phyloP scores from a whole-genome alignment of 2,888 invertebrate species.

The Limnephilus marmoratus region DNA sequence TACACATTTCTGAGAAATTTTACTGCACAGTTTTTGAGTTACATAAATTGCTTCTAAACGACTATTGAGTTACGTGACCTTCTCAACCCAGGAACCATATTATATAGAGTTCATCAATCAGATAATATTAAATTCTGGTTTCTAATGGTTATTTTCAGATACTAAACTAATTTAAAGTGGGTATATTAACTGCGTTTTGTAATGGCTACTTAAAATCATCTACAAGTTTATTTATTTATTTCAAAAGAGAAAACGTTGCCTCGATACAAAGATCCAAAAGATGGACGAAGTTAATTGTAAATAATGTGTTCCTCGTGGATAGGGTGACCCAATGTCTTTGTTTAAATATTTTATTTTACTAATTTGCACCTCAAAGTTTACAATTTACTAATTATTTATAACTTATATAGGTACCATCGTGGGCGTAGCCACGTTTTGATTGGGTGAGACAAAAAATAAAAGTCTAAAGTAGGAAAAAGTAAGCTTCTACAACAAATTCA shows the following conservation, averaged over 20 bases:
- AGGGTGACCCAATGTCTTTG: neutral
- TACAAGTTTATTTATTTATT: neutral
- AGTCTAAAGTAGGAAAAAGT: too few species aligned
- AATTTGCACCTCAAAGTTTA: too few species aligned
- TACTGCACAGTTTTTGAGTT: neutral
- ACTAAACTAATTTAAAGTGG: neutral
- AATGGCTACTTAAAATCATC: neutral
- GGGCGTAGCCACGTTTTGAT: too few species aligned
- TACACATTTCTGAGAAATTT: neutral
- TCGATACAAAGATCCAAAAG: neutral
- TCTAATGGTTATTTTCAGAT: neutral
- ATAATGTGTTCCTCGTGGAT: neutral
- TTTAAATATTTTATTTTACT: neutral
- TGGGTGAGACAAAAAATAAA: too few species aligned
- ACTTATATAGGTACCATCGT: too few species aligned
- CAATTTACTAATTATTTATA: too few species aligned
- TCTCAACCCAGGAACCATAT: neutral
- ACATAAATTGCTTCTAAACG: neutral
- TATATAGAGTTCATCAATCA: neutral
- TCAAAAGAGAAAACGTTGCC: neutral
- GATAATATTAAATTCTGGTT: neutral
- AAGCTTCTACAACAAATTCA: too few species aligned
- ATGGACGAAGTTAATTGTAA: neutral
- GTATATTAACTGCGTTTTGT: neutral
- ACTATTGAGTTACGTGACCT: neutral